Base-by-base conservation (phyloP, 2,888 invertebrate species). In the Macrosoma leucophasiata region DNA sequence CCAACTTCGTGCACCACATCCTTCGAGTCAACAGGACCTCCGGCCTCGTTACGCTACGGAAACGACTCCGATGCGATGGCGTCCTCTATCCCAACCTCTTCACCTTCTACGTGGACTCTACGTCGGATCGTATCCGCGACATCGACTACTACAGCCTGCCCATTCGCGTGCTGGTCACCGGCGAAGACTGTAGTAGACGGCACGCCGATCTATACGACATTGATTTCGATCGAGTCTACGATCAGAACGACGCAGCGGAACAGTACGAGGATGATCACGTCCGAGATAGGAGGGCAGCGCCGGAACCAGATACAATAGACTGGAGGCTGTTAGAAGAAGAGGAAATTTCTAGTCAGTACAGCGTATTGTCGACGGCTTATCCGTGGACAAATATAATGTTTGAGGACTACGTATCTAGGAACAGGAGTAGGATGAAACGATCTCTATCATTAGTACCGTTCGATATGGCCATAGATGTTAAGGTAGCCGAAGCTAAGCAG, bases 71-170 rank as follows among this genome's bases (percentile, higher is more conserved):
- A 59, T 95, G 95, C 71, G 91, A 93, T 56, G 94, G 94, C 41
- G 85, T 93, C 17, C 90, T 90, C 48, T 94, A 95, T 62, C 94
- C 95, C 0, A 91, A 91, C 56, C 86, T 95, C 34, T 94, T 95
- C 67, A 94, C 94, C 3, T 88, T 94, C 61, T 93, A 94, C 70
- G 90, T 95, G 40, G 95, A 95, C 65, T 95, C 95, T 18, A 92
- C 91, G 29, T 92, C 94, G 42, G 92, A 91, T 53, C 84, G 92
- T 33, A 82, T 92, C 42, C 86, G 91, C 27, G 92, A 92, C 48
- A 91, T 94, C 42, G 93, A 94, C 62, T 94, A 93, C 64, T 93
- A 93, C 60, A 93, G 94, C 57, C 68, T 94, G 35, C 93, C 94
- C 1, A 81, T 94, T 39, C 84, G 94, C 44, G 87, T 94, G 32